Evolutionary conservation across 1,140 invertebrate species (phyloP).

Genomic region (Ephestia elutella): DNA sequence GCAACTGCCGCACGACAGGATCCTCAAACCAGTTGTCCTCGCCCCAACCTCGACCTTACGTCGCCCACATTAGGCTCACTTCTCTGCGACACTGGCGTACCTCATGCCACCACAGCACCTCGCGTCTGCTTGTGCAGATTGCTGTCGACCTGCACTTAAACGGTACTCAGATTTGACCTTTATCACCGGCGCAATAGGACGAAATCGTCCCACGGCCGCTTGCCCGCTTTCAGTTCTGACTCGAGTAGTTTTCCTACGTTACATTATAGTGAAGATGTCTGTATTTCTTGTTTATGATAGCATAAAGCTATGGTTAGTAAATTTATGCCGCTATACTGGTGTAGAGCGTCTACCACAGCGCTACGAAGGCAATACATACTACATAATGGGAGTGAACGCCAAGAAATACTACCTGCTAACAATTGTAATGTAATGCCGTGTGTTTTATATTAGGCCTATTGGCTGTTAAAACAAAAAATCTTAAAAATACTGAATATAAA

Average conservation of each 20-base stretch:
- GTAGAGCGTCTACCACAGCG: constrained; percentile 24
- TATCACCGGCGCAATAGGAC: constrained; percentile 47
- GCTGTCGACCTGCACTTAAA: constrained; percentile 47
- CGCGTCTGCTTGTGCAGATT: constrained; percentile 54
- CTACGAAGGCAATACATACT: constrained; percentile 13
- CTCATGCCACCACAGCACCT: constrained; percentile 41
- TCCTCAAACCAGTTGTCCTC: constrained; percentile 18
- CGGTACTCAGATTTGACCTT: constrained; percentile 49
- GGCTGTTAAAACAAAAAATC: no score
- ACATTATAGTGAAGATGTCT: constrained; percentile 58
- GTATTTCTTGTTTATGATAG: constrained; percentile 65
- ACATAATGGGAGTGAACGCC: constrained; percentile 14
- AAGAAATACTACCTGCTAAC: no score
- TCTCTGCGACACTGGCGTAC: constrained; percentile 10
- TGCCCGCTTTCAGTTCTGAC: constrained; percentile 30
- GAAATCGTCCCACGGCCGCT: constrained; percentile 26
- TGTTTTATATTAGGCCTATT: no score
- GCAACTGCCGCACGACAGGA: constrained; percentile 33
- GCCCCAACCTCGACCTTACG: constrained; percentile 31
- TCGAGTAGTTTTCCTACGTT: constrained; percentile 33
- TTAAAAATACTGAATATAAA: no score
- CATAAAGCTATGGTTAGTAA: constrained; percentile 58
- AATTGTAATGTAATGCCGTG: no score
- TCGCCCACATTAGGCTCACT: constrained; percentile 32
- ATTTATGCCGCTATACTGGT: constrained; percentile 45